Percentiles rank a stretch among this genome's conserved stretches.
Evolutionary conservation across 2,888 invertebrate genomes (phyloP).

Genomic region (Phyllotreta cruciferae): DNA sequence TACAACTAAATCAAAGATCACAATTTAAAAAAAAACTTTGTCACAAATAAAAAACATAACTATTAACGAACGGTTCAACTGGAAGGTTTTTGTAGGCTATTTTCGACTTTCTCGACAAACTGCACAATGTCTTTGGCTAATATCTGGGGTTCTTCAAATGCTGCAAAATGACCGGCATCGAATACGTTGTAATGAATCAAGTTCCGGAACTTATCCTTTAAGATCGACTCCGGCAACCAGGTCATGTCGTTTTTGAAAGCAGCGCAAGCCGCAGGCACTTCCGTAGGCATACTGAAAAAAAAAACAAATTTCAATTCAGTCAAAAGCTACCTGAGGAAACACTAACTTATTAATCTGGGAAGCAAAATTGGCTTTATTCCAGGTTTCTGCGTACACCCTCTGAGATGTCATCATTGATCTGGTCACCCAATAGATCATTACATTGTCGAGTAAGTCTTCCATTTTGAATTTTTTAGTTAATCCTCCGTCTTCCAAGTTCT

Average conservation of each 20-base stretch:
- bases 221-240: conserved; percentile 63
- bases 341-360: conserved; percentile 20
- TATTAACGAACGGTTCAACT: conserved; percentile 2
- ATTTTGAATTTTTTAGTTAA: conserved; percentile 70
- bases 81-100: conserved; percentile 2
- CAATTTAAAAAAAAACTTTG: too few species aligned
- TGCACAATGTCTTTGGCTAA: conserved; percentile 38
- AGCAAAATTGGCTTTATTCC: conserved; percentile 49
- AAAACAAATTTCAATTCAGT: conserved; percentile 14
- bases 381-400: conserved; percentile 75
- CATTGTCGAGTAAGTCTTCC: conserved; percentile 77
- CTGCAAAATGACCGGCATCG: conserved; percentile 49
- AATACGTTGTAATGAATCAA: conserved; percentile 56
- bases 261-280: conserved; percentile 77
- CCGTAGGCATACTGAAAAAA: conserved; percentile 67
- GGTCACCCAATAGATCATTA: conserved; percentile 84
- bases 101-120: conserved; percentile 40
- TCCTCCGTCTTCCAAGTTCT: conserved; percentile 69
- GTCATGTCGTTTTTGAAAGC: conserved; percentile 75
- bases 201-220: conserved; percentile 36
- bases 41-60: conserved; percentile 7
- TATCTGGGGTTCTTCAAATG: conserved; percentile 41
- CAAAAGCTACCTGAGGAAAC: neutral
- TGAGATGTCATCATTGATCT: conserved; percentile 76
- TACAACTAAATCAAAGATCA: too few species aligned